Evolutionary conservation across 2,113 vertebrate genomes (phyloP), one percentile per base, ranked within the genome.

Genomic region (Amblyornis subalaris): DNA sequence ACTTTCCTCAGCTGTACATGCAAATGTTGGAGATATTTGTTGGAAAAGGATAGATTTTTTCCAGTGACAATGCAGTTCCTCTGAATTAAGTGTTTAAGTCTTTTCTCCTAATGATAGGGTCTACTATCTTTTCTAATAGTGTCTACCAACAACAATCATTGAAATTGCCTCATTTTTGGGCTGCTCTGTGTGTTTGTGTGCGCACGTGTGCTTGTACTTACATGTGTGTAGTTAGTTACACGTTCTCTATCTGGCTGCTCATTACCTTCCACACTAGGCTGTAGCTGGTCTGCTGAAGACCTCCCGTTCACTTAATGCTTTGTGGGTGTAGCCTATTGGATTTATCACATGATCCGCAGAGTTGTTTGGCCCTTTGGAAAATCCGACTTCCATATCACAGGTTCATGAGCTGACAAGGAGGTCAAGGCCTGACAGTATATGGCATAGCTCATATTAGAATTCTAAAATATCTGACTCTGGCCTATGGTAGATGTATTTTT

Each of bases 401-500:
- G 7, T 71, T 66, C 65, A 28, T 17, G 79, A 42, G 3, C 36
- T 81, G 45, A 81, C 35, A 81, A 70, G 36, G 5, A 77, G 31
- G 9, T 51, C 6, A 44, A 58, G 12, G 40, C 16, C 38, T 66
- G n/a, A 62, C 14, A 54, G 20, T 48, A 26, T 31, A 9, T 45
- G 13, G 18, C 4, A 6, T 42, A 69, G 40, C 14, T 86, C 16
- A 42, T n/a, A 3, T 54, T 22, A 48, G 19, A 80, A 67, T 77
- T 78, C 38, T 38, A 11, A 54, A 75, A 11, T 71, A 54, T 14
- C 23, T 53, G 31, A 22, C 12, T 82, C 26, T 90, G 50, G 8
- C 29, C 33, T 47, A 0, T 42, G 20, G 8, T 35, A 35, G 44
- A 31, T 0, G 0, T 25, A 40, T 9, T 53, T 72, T 82, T 79